Base-by-base conservation (phyloP, 64 coral and sea anemone species). In the Porites australiensis region DNA sequence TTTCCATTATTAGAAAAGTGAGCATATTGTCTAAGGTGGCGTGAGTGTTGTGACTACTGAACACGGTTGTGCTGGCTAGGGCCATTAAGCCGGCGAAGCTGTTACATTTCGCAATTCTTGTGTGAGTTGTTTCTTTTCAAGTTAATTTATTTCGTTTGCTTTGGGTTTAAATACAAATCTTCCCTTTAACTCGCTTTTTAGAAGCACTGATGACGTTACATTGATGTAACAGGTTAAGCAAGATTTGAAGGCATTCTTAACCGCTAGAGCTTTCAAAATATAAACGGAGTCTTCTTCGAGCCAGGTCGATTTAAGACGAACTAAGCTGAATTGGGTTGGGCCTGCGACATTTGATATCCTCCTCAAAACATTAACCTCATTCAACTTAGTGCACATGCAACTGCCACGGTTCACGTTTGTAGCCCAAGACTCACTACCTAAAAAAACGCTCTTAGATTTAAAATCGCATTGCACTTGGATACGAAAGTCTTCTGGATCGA, bases 61-160 rank as follows among this genome's bases (percentile, higher is more conserved):
- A 50, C 50, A 8, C 21, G 37, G 16, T 76, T 62, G 15, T 50
- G 19, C 81, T 50, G 20, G 61, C 20, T 68, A 8, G 46, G 69
- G 44, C 69, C 63, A 67, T 69, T 65, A 51, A 68, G 69, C 81
- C 81, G 9, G 60, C 50, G n/a, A 64, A 8, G 21, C 45, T 68
- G 63, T 84, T 50, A 50, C 19, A n/a, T 18, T 49, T 12, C 69
- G 47, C 18, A 51, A 48, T n/a, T 68, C 81, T 46, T 50, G 81
- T 51, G 27, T 84, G 81, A 68, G 61, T 68, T 68, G 63, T 69
- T 84, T 50, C 50, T 68, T 51, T 68, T 45, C 51, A 12, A 12
- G 21, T 9, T 50, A 84, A 3, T 64, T 52, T 51, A 69, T 46
- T 50, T 22, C 44, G 63, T 69, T 84, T 67, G 63, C 46, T 69